Conservation (phyloP, 2,888 invertebrate species). For the Drosophila niveifrons region DNA sequence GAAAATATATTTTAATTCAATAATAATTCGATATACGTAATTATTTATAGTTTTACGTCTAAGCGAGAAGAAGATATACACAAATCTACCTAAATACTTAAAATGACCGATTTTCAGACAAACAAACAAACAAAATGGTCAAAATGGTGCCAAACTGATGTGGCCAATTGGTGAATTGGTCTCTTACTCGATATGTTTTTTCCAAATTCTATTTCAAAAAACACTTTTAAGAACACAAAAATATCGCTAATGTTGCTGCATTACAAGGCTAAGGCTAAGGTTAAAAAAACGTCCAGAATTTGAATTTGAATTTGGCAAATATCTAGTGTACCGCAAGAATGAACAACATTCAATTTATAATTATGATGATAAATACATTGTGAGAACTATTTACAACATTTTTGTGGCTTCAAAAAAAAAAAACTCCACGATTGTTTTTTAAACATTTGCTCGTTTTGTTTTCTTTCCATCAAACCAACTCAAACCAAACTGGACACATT, state of each 20-base stretch:
- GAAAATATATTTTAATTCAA: slow-evolving; percentile 67
- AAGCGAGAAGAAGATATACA: slow-evolving; percentile 18
- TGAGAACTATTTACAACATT: slow-evolving; percentile 61
- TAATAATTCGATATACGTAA: slow-evolving; percentile 51
- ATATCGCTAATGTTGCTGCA: slow-evolving; percentile 20
- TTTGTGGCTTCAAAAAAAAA: slow-evolving; percentile 28
- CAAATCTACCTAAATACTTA: slow-evolving; percentile 13
- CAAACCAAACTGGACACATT: slow-evolving; percentile 70
- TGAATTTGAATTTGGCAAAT: slow-evolving; percentile 17
- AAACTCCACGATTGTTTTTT: slow-evolving; percentile 37
- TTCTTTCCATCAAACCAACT: slow-evolving; percentile 8
- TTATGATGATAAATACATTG: slow-evolving; percentile 62
- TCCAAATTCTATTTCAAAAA: slow-evolving; percentile 18
- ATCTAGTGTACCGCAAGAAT: slow-evolving; percentile 26
- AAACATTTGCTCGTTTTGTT: slow-evolving; percentile 8
- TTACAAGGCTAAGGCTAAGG: slow-evolving; percentile 21
- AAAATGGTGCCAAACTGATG: slow-evolving; percentile 55
- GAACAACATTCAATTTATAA: slow-evolving; percentile 41
- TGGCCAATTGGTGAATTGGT: slow-evolving; percentile 38
- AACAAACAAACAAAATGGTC: slow-evolving; percentile 7
- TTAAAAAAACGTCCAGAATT: slow-evolving; percentile 27
- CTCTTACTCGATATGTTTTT: slow-evolving; percentile 22
- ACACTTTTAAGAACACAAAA: neutral
- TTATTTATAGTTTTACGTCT: slow-evolving; percentile 44
- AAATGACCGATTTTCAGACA: slow-evolving; percentile 43